Percentiles rank a stretch among this genome's conserved stretches.
These are phyloP conservation scores for Tamias sibiricus DNA, from an alignment of 2,113 vertebrate genomes.

Conservation along the genomic window DNA sequence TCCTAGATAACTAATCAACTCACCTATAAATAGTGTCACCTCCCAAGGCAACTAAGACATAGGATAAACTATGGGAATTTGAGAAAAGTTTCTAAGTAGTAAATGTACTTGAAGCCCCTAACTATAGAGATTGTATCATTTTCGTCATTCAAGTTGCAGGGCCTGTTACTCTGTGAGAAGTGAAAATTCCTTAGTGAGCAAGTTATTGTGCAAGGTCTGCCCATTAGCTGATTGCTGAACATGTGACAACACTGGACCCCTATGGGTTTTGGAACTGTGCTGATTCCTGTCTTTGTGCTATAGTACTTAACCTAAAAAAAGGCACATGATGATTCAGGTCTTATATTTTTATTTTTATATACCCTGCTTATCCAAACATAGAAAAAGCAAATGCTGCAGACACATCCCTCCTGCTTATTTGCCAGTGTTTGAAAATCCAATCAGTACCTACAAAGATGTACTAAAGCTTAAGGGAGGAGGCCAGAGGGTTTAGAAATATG, in stretches of 20 bases:
- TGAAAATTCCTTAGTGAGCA: conserved; percentile 51
- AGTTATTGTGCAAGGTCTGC: conserved; percentile 52
- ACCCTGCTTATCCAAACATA: conserved; percentile 22
- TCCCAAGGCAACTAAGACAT: conserved; percentile 51
- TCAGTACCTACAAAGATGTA: not conserved
- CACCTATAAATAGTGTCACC: not conserved
- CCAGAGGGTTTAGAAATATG: not conserved
- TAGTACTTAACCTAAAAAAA: conserved; percentile 35
- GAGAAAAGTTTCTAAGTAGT: not conserved
- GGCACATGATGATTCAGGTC: conserved; percentile 28
- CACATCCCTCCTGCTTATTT: not conserved
- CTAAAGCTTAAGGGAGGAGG: not conserved
- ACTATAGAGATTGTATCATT: not conserved
- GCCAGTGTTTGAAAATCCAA: not conserved
- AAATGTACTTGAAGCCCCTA: not conserved
- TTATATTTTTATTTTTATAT: conserved; percentile 56
- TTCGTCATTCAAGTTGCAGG: not conserved
- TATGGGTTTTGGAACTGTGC: conserved; percentile 44
- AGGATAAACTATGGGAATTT: conserved; percentile 41
- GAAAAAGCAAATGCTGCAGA: conserved; percentile 51
- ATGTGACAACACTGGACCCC: not conserved
- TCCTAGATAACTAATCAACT: not conserved
- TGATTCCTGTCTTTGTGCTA: conserved; percentile 48
- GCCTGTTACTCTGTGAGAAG: not conserved
- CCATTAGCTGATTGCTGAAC: conserved; percentile 59